Conservation (phyloP, 2,888 invertebrate genomes). For the Meiosimyza decipiens region DNA sequence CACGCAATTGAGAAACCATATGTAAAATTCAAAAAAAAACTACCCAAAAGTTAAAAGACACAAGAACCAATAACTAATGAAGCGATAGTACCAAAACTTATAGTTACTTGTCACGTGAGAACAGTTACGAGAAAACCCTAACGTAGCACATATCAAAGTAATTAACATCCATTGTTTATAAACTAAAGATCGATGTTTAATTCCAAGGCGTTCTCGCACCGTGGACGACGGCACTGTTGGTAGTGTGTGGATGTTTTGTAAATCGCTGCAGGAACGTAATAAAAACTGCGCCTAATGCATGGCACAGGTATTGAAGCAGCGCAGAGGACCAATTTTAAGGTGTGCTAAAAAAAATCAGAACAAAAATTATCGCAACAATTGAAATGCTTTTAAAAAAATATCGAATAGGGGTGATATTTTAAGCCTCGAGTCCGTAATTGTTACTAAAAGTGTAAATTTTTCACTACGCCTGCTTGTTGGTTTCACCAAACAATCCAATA, state of each 20-base stretch:
- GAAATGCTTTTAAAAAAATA: no score
- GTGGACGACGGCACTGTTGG: conserved; percentile 44
- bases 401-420: no score
- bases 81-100: neutral
- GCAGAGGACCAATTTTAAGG: neutral
- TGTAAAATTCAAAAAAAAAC: conserved; percentile 17
- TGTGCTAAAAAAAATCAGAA: no score
- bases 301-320: neutral
- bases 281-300: conserved; percentile 42
- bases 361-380: no score
- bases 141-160: conserved; percentile 44
- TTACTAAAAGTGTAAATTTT: no score
- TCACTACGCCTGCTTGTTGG: no score
- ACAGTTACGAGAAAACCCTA: conserved; percentile 1
- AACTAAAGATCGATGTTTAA: conserved; percentile 9
- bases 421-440: no score
- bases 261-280: conserved; percentile 49
- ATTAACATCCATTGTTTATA: conserved; percentile 44
- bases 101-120: conserved; percentile 10
- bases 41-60: conserved; percentile 6
- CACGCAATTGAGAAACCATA: conserved; percentile 26
- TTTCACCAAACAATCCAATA: no score
- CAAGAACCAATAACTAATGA: neutral
- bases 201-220: conserved; percentile 23
- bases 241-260: neutral